Evolutionary conservation across 2,113 vertebrate species (phyloP).

Genomic region (Bubo blakistoni): DNA sequence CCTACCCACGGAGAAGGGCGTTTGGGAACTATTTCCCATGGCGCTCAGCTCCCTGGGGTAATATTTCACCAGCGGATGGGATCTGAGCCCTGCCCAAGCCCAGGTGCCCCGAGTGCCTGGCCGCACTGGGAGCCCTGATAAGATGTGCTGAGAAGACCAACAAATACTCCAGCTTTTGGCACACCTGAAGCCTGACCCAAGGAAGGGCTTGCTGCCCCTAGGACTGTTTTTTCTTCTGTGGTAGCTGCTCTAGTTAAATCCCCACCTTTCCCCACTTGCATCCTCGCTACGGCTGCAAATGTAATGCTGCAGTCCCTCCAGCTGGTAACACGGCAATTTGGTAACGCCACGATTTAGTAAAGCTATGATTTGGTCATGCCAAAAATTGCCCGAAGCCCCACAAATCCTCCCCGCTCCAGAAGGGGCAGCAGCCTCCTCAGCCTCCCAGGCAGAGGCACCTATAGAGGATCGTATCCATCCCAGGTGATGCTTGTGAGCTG

Average conservation of each 20-base stretch:
- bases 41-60: background rate
- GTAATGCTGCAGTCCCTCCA: rapidly evolving
- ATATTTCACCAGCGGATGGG: background rate
- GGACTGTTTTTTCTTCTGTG: background rate
- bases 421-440: background rate
- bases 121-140: rapidly evolving
- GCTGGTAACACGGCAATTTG: rapidly evolving
- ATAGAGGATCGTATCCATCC: rapidly evolving
- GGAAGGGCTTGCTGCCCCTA: background rate
- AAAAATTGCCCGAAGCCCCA: background rate
- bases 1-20: rapidly evolving
- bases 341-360: rapidly evolving
- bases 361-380: rapidly evolving
- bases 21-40: background rate
- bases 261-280: background rate
- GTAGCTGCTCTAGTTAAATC: background rate
- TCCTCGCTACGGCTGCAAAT: rapidly evolving
- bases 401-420: rapidly evolving
- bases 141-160: rapidly evolving
- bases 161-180: background rate
- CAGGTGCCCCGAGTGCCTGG: rapidly evolving
- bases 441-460: background rate
- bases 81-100: background rate
- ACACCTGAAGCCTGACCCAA: rapidly evolving
- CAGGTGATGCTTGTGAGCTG: rapidly evolving